Base-by-base conservation (phyloP, 2,113 vertebrate genomes). In the Promerops cafer region DNA sequence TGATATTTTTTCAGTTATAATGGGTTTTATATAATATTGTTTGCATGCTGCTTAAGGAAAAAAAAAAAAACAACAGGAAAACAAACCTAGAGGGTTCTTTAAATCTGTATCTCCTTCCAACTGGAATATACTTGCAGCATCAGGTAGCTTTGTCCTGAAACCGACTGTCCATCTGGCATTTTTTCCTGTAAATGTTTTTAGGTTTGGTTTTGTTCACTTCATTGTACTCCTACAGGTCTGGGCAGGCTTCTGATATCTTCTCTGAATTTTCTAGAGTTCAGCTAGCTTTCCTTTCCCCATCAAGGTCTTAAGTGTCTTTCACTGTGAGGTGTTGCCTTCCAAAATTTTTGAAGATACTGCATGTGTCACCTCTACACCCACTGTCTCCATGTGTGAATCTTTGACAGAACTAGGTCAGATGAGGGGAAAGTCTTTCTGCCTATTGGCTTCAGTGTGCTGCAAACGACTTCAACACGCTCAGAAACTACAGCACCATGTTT, bases 401-500 rank as follows among this genome's bases (percentile, higher is more conserved):
- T 68, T 97, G 96, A 97, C 94, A 94, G 94, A 97, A 94, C 77
- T 96, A 65, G 94, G 59, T 95, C 95, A 91, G 81, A 82, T 82
- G 60, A 84, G 87, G 87, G 89, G 83, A 93, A 91, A 22, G 23
- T 65, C 81, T 92, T 78, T 71, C 57, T 96, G 61, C 70, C 89
- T 9, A 6, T 47, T 82, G 68, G 23, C 70, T 87, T 95, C 31
- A n/a, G 1, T 47, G 72, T 44, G 24, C 61, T 82, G 69, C 54
- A 16, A 56, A 23, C 1, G 0, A 70, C 52, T 84, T 84, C 65
- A 87, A 2, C 7, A 59, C n/a, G 40, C 3, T 13, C 31, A 63
- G 47, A 31, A 91, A 53, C 21, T 42, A 28, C 26, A 50, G 72
- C 52, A 40, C 35, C 15, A 2, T 7, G 3, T 64, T 87, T 59